Evolutionary conservation across 2,888 invertebrate species (phyloP).

Genomic region (Ophraella communa): DNA sequence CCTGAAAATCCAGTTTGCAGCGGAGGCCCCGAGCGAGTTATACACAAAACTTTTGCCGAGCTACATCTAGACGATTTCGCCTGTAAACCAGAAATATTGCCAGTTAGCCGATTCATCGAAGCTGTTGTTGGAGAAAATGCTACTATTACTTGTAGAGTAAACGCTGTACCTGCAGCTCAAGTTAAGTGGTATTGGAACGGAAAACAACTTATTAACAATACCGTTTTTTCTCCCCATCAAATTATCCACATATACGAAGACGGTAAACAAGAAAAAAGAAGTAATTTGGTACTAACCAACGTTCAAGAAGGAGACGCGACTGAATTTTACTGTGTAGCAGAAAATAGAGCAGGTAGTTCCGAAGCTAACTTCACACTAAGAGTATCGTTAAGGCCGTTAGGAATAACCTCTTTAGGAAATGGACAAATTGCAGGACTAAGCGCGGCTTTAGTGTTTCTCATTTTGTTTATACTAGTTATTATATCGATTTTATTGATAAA

Average conservation of each 20-base stretch:
- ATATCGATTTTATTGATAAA: conserved; percentile 78
- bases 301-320: conserved; percentile 83
- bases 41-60: conserved; percentile 77
- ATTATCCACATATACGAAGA: conserved; percentile 78
- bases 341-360: conserved; percentile 86
- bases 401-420: conserved; percentile 81
- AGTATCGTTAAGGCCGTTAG: conserved; percentile 77
- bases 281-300: conserved; percentile 78
- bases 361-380: conserved; percentile 90
- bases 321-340: conserved; percentile 88
- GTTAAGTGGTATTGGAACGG: conserved; percentile 91
- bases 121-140: conserved; percentile 84
- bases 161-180: conserved; percentile 79
- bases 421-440: conserved; percentile 87
- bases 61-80: conserved; percentile 83
- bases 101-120: conserved; percentile 77
- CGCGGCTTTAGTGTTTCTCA: conserved; percentile 79
- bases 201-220: conserved; percentile 76
- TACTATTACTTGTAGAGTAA: conserved; percentile 81
- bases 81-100: conserved; percentile 81
- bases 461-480: conserved; percentile 75
- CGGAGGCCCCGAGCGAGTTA: conserved; percentile 72
- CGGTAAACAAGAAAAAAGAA: conserved; percentile 77
- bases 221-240: conserved; percentile 79
- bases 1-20: conserved; percentile 81